Conservation (phyloP, 2,888 invertebrate genomes). For the Volucella bombylans region DNA sequence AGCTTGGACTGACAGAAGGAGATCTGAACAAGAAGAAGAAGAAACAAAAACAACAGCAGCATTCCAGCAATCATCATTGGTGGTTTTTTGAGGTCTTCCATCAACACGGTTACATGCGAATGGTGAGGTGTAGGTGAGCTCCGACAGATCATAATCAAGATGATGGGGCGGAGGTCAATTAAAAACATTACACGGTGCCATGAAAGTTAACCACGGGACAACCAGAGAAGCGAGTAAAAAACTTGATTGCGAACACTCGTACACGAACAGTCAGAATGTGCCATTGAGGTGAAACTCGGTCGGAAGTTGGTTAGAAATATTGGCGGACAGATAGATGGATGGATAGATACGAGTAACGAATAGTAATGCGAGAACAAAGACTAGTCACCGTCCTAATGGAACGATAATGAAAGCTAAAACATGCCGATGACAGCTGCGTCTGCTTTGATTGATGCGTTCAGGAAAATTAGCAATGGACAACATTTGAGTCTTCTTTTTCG, state of each 20-base stretch:
- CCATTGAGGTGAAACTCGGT: conserved; percentile 8
- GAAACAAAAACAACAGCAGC: conserved; percentile 13
- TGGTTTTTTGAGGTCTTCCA: not conserved
- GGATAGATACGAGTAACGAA: too few species aligned
- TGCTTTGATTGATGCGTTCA: conserved; percentile 41
- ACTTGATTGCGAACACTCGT: not conserved
- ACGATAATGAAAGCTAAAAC: conserved; percentile 26
- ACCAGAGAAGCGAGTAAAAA: conserved; percentile 1
- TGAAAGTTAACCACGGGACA: conserved; percentile 1
- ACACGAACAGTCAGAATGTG: conserved; percentile 5
- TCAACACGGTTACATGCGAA: not conserved
- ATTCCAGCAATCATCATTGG: conserved; percentile 7
- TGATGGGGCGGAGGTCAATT: conserved; percentile 22
- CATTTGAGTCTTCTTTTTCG: not conserved
- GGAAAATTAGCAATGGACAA: conserved; percentile 14
- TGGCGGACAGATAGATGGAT: too few species aligned
- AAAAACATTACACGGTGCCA: conserved; percentile 24
- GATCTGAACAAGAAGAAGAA: not conserved
- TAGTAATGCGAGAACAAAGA: too few species aligned
- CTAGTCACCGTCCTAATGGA: not conserved
- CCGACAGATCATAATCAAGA: not conserved
- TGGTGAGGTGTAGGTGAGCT: not conserved
- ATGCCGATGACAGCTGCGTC: not conserved
- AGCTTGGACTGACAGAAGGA: conserved; percentile 5
- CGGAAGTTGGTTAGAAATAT: not conserved